A percentile compares a stretch with the other conserved stretches of the same genome.
Conservation (phyloP, 1,140 invertebrate species). For the Neuroterus valhalla region DNA sequence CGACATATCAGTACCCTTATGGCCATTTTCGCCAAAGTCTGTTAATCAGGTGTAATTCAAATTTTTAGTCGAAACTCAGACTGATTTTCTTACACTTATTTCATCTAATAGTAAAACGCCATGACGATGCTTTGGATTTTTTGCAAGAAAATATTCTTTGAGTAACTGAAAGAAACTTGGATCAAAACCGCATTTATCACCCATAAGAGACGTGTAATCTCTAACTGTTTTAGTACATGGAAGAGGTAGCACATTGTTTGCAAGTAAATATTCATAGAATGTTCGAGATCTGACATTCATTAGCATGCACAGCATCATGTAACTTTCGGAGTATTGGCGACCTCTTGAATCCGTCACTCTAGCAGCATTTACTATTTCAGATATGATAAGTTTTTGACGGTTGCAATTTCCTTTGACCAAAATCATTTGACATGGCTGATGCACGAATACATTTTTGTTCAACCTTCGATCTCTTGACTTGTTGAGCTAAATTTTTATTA, state of each 20-base stretch:
- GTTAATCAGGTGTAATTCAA: not conserved
- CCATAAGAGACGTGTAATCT: conserved; percentile 29
- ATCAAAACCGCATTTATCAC: conserved; percentile 42
- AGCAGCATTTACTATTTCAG: no score
- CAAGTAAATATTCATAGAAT: conserved; percentile 8
- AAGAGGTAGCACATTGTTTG: no score
- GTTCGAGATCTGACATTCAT: conserved; percentile 13
- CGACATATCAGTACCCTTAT: not conserved
- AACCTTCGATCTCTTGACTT: no score
- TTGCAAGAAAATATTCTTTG: conserved; percentile 35
- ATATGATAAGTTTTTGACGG: no score
- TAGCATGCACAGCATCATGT: conserved; percentile 9
- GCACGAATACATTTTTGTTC: no score
- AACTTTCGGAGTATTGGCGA: not conserved
- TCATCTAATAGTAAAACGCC: conserved; percentile 36
- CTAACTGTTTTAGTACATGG: conserved; percentile 34
- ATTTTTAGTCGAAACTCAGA: no score
- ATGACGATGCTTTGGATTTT: conserved; percentile 32
- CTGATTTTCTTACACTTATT: no score
- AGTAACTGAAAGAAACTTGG: conserved; percentile 38
- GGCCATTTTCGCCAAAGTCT: not conserved
- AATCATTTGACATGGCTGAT: no score
- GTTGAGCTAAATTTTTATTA: no score
- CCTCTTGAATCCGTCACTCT: not conserved
- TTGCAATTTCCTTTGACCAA: no score